Evolutionary conservation across 2,113 vertebrate genomes (phyloP), one percentile per base, ranked within the genome.

Genomic region (Pedionomus torquatus): DNA sequence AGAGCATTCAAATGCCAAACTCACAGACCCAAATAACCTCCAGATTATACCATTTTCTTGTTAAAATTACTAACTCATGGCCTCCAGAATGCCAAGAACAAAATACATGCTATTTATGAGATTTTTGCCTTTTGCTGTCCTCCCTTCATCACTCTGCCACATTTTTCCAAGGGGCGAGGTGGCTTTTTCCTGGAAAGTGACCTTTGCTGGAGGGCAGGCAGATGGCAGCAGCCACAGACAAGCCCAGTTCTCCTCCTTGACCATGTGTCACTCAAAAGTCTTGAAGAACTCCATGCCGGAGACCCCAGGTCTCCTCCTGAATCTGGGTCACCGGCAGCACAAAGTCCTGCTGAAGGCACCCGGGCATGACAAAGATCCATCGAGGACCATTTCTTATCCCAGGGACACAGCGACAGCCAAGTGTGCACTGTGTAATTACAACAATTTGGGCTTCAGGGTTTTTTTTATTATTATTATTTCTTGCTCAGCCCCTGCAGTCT

Each of bases 321-420:
- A 98, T 96, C 89, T 97, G 95, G 97, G 97, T 97, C 97, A 97
- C 85, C 51, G 49, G 57, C 89, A 93, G 64, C 89, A 84, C 61
- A 87, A 41, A 86, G 57, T 20, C 46, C 69, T 70, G 72, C 52
- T 55, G 55, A 92, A 92, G 37, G 88, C 71, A 77, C 37, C n/a
- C 31, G 0, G 0, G 10, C 84, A 86, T 78, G 91, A 83, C 6
- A 0, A 54, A 81, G 83, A 57, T 71, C 35, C 7, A 0, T 58
- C 86, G 81, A 74, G 92, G 91, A 96, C 65, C 25, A 41, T 55
- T 95, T 74, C 80, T 48, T 44, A 63, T 92, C 91, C 74, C 77
- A 83, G 55, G 81, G 78, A 93, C 74, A 77, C n/a, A 88, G 95
- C 26, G 17, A 96, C 37, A 35, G 83, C 92, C 95, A 95, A 95